Evolutionary conservation across 2,888 invertebrate species (phyloP), one percentile per base, ranked within the genome.

Genomic region (Lordiphosa andalusiaca): DNA sequence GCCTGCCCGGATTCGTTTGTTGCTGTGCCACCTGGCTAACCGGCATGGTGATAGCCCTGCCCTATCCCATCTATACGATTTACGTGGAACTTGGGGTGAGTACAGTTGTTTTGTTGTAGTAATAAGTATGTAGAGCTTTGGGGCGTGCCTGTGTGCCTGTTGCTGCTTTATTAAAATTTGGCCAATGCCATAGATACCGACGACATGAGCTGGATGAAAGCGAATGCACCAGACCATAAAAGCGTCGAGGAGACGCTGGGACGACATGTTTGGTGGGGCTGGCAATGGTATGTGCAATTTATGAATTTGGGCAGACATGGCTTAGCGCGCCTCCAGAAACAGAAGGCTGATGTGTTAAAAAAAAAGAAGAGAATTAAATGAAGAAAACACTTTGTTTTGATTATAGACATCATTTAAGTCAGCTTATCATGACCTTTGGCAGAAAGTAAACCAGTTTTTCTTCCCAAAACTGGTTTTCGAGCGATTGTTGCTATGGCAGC

Each of bases 1-100:
- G 94, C 23, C 88, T 93, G 67, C 93, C 94, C 0, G 92, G 93
- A 13, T 93, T 93, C 67, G 92, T 94, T 12, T 93, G 93, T 84
- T 91, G 92, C 48, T 90, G 93, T 53, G 93, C 93, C 38, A 91
- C 93, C n/a, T 94, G 94, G 94, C 91, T 94, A 12, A 91, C 92
- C 40, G 92, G 94, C 12, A 91, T 93, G 73, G 93, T 94, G 83
- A 91, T 94, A 54, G 94, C 93, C 1, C 88, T 94, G 66, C 94
- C 94, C 1, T 93, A 93, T 89, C 93, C 93, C 40, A 92, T 94
- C 67, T 94, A 94, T 88, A 93, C 93, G 54, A 92, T 92, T 60
- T 94, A 93, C 88, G 90, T 93, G 56, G 93, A 94, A 87, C 90
- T 94, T 51, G 93, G 91, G 91, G 93, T 92, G 88, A 92, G 92